Evolutionary conservation across 2,888 invertebrate species (phyloP).

Genomic region (Notocelia uddmanniana): DNA sequence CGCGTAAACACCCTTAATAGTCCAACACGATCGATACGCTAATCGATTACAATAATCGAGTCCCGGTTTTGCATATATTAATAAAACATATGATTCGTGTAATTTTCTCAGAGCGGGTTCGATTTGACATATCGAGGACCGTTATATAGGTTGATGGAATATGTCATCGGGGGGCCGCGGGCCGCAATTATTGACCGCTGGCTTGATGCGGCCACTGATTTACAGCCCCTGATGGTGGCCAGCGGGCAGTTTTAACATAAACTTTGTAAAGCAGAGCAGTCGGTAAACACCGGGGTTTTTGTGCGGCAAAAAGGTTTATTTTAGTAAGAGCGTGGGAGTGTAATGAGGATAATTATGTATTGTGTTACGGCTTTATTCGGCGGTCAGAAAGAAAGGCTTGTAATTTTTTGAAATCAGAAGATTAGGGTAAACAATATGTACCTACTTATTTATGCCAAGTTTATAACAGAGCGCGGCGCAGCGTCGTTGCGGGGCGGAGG

Average conservation of each 20-base stretch:
- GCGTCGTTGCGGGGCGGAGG: no score
- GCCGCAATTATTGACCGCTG: slow-evolving; percentile 72
- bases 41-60: slow-evolving; percentile 77
- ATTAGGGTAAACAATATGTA: not conserved
- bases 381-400: not conserved
- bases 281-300: slow-evolving; percentile 53
- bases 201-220: slow-evolving; percentile 69
- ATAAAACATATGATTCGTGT: slow-evolving; percentile 69
- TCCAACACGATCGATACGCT: slow-evolving; percentile 55
- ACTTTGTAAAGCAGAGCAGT: slow-evolving; percentile 62
- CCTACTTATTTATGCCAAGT: no score
- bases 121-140: slow-evolving; percentile 78
- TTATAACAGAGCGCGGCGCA: no score
- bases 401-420: not conserved
- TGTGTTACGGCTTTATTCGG: slow-evolving; percentile 36
- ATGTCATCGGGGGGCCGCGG: slow-evolving; percentile 75
- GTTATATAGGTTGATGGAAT: slow-evolving; percentile 70
- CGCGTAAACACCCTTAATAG: slow-evolving; percentile 66
- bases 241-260: slow-evolving; percentile 65
- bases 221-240: slow-evolving; percentile 72
- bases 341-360: slow-evolving; percentile 42
- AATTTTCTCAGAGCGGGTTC: slow-evolving; percentile 77
- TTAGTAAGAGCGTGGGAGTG: slow-evolving; percentile 11
- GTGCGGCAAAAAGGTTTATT: not conserved
- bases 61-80: slow-evolving; percentile 78